Evolutionary conservation across 2,113 vertebrate species (phyloP), one percentile per base, ranked within the genome.

Genomic region (Sinocyclocheilus grahami): DNA sequence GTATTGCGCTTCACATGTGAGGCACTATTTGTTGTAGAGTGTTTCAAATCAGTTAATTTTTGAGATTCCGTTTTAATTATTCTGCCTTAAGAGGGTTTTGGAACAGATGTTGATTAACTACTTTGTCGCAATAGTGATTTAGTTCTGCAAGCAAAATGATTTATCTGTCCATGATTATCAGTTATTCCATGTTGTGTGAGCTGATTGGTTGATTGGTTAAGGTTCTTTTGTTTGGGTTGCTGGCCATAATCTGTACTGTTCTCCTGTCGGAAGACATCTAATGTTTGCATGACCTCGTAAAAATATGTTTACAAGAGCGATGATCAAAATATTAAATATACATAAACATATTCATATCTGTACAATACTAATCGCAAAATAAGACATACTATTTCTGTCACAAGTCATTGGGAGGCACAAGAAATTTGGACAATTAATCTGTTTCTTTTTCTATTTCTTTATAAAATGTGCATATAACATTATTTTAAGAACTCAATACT

Each of bases 231-330:
- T 94, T 91, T 93, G 93, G 78, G 91, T 67, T 89, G 92, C 89
- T 30, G 88, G 88, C 89, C 55, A 63, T 91, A 87, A 92, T 93
- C 91, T 92, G 93, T 94, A 92, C 92, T 92, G 92, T 95, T 92
- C 92, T 94, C 91, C 90, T 94, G 91, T 92, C 30, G 93, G 93
- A 95, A 93, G 91, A 94, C 84, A 91, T 95, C 94, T 93, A 94
- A 91, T 93, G 94, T 95, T 93, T 95, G 95, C 94, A 95, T 95
- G 95, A 95, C 91, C 94, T 94, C 92, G 92, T 95, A 92, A 92
- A 78, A 93, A 92, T 93, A 94, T 95, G 93, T 95, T 95, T 95
- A 95, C 95, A 95, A 94, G 92, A 95, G 94, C 94, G 92, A 95
- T 93, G 93, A 93, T 93, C 92, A 94, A 93, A 79, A 85, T 67